Evolutionary conservation across 2,797 vertebrate genomes (phyloP), one percentile per base, ranked within the genome.

Genomic region (Sebastolobus altivelis): DNA sequence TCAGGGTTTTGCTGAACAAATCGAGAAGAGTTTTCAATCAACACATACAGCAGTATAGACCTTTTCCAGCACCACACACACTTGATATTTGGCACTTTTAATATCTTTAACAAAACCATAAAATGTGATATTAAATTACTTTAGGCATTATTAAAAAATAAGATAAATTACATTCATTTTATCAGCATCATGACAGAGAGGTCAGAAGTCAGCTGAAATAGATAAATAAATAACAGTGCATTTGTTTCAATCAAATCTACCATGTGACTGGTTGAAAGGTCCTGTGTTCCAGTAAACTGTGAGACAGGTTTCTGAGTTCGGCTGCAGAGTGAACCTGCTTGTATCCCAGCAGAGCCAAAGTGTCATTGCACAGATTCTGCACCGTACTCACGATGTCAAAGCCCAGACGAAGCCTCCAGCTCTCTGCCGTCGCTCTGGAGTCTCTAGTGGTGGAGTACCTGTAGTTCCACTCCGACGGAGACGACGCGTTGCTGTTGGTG

Each of bases 301-400:
- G 80, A 37, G 94, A 95, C 87, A 96, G 40, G 88, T 97, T 95
- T 82, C 93, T 94, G 70, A 97, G 95, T 59, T 96, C 92, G 0
- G 88, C 92, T 29, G 84, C 79, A 13, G 95, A 96, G 59, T 92
- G 93, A 49, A 95, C 95, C 62, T 70, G 84, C 62, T 86, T 95
- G 89, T 97, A 97, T 69, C 96, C 96, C 62, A 97, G 92, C 76
- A 95, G 89, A 20, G 92, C 89, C 85, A 97, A 84, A 16, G 96
- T 96, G 78, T 92, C 86, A 2, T 95, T 96, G 74, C 96, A 97
- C 65, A 95, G 71, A 46, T 70, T 91, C 77, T 97, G 96, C 75
- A 97, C 90, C 0, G 93, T 92, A 77, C 93, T 93, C 59, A 96
- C 95, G 5, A 96, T 95, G 73, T 95, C 93, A 49, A 94, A 96